Evolutionary conservation across 2,797 vertebrate genomes (phyloP).

Genomic region (Falco peregrinus): DNA sequence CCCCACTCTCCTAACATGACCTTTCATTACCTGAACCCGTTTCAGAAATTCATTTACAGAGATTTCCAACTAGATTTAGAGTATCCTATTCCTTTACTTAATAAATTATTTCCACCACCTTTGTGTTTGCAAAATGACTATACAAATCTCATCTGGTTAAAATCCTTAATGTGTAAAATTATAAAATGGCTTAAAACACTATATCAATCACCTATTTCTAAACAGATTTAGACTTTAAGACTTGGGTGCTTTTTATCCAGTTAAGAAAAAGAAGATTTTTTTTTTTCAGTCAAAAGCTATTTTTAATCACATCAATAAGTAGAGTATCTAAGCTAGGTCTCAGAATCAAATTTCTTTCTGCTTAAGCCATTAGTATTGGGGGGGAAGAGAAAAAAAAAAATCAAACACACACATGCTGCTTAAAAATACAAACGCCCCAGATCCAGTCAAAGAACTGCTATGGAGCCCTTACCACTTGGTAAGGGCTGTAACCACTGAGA

Average conservation of each 20-base stretch:
- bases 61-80: background rate
- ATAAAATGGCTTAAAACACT: background rate
- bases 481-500: too few species aligned
- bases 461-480: background rate
- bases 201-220: background rate
- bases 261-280: background rate
- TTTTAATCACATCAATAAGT: background rate
- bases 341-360: background rate
- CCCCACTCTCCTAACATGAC: too few species aligned
- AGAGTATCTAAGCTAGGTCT: background rate
- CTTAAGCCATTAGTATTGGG: background rate
- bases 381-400: background rate
- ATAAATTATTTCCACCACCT: background rate
- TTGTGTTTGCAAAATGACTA: background rate
- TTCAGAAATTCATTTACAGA: background rate
- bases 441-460: background rate
- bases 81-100: background rate
- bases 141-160: background rate
- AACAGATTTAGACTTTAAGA: background rate
- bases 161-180: background rate
- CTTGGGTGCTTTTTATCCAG: fast-evolving
- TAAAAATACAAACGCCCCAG: background rate
- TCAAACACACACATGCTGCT: background rate
- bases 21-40: background rate
- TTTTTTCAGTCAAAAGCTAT: background rate